Evolutionary conservation across 2,888 invertebrate species (phyloP), one percentile per base, ranked within the genome.

Genomic region (Cheilosia pagana): DNA sequence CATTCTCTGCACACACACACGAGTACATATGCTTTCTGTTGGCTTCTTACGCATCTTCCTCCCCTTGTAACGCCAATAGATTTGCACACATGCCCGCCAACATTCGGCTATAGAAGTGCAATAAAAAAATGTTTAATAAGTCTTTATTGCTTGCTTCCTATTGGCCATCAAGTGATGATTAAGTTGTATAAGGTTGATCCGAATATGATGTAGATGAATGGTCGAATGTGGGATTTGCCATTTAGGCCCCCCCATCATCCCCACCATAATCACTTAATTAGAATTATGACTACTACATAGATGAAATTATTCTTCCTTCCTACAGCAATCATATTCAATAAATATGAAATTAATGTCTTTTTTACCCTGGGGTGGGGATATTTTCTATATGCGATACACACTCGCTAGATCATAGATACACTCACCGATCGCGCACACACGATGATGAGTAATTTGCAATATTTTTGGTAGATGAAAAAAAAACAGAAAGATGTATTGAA

Each of bases 371-470:
- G 79, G 75, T 76, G 75, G 81, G 85, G 71, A 85, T 70, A 45
- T 48, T 50, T 12, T n/a, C 6, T 45, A n/a, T n/a, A 25, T 35
- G 3, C 31, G 8, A 28, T 25, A 57, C 19, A 57, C 50, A 50
- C 31, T 62, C 48, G 28, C 43, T 39, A 52, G 39, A 65, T 28
- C 23, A 52, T 25, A 55, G 23, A 67, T 19, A 31, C 53, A 74
- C 45, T 65, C 45, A 19, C 43, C 45, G 12, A 39, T 21, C 41
- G 28, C 45, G 3, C 52, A 59, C 63, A 12, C 45, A 52, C n/a
- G 39, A 45, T n/a, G 65, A 74, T 85, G 85, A 85, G 81, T 81
- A 76, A 85, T 71, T 76, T 67, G 75, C 81, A 76, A 81, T 81
- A 76, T 76, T 85, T 85, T 85, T 65, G 81, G 85, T 81, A 19